Percentiles rank a stretch among this genome's conserved stretches.
These are phyloP conservation scores for Rhagoletis pomonella DNA, from an alignment of 1,140 invertebrate genomes.

Conservation along the genomic window DNA sequence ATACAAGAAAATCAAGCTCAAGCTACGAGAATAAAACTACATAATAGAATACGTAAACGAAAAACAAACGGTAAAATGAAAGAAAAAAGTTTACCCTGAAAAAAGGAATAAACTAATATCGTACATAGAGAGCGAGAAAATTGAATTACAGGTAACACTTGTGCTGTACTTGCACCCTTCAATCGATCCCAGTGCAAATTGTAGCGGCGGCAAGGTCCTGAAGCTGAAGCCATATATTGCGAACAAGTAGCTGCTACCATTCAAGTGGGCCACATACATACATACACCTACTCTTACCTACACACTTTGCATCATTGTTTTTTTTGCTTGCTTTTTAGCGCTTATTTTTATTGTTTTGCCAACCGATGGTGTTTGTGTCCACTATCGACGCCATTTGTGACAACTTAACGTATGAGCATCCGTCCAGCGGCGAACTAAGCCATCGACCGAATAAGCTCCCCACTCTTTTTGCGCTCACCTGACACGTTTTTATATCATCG, in stretches of 20 bases:
- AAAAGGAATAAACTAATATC: too few relatives aligned
- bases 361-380: constrained; percentile 9
- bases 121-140: too few relatives aligned
- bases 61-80: too few relatives aligned
- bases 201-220: neutral
- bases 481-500: neutral
- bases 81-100: neutral
- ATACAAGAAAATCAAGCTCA: too few relatives aligned
- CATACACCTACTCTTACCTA: too few relatives aligned
- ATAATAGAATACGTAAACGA: neutral
- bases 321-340: neutral
- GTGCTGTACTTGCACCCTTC: neutral
- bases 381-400: constrained; percentile 49
- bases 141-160: neutral
- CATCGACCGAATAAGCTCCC: neutral
- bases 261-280: neutral
- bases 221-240: constrained; percentile 5
- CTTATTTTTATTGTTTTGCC: constrained; percentile 21
- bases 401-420: constrained; percentile 46
- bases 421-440: neutral
- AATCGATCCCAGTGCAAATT: neutral
- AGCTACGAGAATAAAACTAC: neutral
- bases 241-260: neutral
- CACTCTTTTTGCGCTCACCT: neutral
- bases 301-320: constrained; percentile 2